These are phyloP conservation scores for Clarias laeviceps DNA, from an alignment of 2,797 vertebrate genomes.

Conservation along the genomic window DNA sequence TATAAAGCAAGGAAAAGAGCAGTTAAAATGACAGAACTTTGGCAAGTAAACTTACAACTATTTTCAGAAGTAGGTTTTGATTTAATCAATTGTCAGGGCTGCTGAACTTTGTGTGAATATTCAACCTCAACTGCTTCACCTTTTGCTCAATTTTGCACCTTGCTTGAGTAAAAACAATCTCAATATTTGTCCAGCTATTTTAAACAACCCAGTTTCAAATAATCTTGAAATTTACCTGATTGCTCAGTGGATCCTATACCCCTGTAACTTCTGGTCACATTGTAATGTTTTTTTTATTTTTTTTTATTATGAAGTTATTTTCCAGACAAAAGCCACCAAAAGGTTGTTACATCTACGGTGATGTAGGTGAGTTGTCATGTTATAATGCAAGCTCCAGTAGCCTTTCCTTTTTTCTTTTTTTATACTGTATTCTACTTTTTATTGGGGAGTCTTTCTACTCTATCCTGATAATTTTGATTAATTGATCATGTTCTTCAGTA, in stretches of 20 bases:
- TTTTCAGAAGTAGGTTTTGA: neutral
- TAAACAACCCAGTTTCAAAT: neutral
- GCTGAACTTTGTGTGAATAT: neutral
- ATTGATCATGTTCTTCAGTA: neutral
- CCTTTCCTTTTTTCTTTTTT: no score
- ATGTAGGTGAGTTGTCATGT: slow-evolving; percentile 86
- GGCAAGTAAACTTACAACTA: neutral
- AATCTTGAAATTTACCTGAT: neutral
- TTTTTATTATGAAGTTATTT: slow-evolving; percentile 80
- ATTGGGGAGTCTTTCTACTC: neutral
- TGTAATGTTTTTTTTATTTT: slow-evolving; percentile 10
- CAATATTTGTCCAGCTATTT: neutral
- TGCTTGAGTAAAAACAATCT: neutral
- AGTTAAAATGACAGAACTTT: neutral
- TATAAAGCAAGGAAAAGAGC: neutral
- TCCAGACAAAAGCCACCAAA: slow-evolving; percentile 77
- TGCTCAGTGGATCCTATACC: no score
- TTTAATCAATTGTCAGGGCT: neutral
- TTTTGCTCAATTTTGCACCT: neutral
- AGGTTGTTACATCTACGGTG: slow-evolving; percentile 94
- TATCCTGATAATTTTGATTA: neutral
- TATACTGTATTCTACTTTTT: neutral
- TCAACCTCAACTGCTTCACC: neutral
- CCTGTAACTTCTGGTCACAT: neutral
- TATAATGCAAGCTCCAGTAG: neutral